These are phyloP conservation scores for Mus caroli DNA, from an alignment of 2,797 vertebrate genomes.

Conservation along the genomic window DNA sequence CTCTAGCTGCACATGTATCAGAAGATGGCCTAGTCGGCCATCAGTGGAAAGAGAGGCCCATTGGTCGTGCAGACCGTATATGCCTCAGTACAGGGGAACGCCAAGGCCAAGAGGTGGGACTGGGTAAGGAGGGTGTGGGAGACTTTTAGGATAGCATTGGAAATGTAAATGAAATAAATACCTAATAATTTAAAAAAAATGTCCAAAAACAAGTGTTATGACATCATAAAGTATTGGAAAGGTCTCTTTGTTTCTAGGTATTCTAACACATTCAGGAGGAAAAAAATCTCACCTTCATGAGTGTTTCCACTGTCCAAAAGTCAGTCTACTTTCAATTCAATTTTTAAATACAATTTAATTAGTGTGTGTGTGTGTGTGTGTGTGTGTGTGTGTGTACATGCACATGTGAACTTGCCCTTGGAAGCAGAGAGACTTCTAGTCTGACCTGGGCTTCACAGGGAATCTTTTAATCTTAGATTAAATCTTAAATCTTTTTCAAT, in stretches of 20 bases:
- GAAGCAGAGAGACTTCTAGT: background rate
- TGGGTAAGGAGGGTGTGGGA: too few relatives aligned
- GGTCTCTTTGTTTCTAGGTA: background rate
- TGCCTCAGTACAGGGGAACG: too few relatives aligned
- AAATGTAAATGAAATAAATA: too few relatives aligned
- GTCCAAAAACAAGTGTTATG: background rate
- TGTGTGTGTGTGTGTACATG: background rate
- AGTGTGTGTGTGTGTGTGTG: background rate
- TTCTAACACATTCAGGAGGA: background rate
- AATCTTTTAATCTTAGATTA: too few relatives aligned
- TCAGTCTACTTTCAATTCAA: background rate
- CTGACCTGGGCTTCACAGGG: background rate
- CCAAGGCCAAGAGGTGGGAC: too few relatives aligned
- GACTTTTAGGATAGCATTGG: too few relatives aligned
- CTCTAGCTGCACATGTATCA: too few relatives aligned
- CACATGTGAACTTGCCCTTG: too few relatives aligned
- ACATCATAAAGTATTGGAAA: background rate
- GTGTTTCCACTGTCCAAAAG: background rate
- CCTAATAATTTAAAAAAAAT: background rate
- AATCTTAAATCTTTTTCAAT: background rate
- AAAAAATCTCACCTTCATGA: background rate
- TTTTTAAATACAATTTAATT: background rate
- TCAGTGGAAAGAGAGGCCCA: too few relatives aligned
- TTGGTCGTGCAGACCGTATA: too few relatives aligned
- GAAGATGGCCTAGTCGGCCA: too few relatives aligned